phyloP scores from a whole-genome alignment of 2,113 vertebrate species.

The Pheucticus melanocephalus region DNA sequence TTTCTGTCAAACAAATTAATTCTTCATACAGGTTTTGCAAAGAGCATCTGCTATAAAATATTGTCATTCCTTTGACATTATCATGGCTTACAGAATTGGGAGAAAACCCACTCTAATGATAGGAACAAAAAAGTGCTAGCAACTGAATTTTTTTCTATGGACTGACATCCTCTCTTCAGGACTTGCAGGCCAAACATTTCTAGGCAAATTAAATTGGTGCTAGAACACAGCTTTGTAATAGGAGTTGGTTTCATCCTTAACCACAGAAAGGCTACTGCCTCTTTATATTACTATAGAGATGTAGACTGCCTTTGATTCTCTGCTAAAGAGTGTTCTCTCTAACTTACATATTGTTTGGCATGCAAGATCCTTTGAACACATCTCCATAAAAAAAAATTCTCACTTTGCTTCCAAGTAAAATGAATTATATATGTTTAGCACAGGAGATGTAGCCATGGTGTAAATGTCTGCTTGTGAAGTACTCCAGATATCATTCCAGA shows the following conservation, averaged over 20 bases:
- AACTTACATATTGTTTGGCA: not conserved
- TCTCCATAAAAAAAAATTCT: not conserved
- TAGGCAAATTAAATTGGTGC: not conserved
- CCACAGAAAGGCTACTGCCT: constrained; percentile 2
- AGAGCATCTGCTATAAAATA: not conserved
- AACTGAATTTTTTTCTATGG: not conserved
- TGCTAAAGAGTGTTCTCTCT: not conserved
- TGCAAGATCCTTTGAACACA: constrained; percentile 1
- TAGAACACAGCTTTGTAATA: not conserved
- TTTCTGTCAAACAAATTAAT: not conserved
- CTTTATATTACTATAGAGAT: not conserved
- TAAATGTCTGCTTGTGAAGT: not conserved
- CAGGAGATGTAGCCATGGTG: not conserved
- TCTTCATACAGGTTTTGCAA: not conserved
- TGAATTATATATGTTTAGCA: constrained; percentile 8
- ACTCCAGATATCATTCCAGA: not conserved
- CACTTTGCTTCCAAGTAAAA: not conserved
- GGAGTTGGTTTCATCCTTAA: not conserved
- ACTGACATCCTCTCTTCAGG: not conserved
- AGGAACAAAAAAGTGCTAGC: not conserved
- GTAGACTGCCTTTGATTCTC: not conserved
- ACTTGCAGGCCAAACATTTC: not conserved
- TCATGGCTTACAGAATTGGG: not conserved
- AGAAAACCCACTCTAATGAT: not conserved
- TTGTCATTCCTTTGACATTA: not conserved